Evolutionary conservation across 1,140 invertebrate species (phyloP).

Genomic region (Vanessa tameamea): DNA sequence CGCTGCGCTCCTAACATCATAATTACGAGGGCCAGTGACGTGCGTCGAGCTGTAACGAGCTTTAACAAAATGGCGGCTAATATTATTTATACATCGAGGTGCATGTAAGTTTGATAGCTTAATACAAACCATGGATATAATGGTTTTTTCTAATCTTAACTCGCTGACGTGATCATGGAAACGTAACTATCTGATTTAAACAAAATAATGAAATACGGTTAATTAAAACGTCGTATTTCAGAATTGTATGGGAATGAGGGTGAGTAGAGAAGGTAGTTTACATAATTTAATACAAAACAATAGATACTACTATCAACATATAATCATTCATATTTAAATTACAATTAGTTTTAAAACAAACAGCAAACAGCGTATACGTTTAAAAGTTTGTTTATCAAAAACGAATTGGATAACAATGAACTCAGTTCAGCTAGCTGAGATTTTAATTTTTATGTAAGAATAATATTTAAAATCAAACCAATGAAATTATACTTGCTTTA

Average conservation of each 20-base stretch:
- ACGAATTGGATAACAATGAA: too few species aligned
- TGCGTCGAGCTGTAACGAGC: conserved; percentile 77
- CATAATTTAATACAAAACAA: conserved; percentile 13
- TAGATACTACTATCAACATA: conserved; percentile 11
- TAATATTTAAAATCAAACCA: too few species aligned
- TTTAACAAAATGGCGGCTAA: conserved; percentile 77
- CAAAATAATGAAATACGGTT: conserved; percentile 29
- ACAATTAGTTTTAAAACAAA: too few species aligned
- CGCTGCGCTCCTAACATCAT: conserved; percentile 62
- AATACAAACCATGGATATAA: conserved; percentile 24
- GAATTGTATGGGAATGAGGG: conserved; percentile 7
- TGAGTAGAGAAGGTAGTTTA: conserved; percentile 22
- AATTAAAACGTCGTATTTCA: conserved; percentile 28
- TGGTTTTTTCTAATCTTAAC: conserved; percentile 4
- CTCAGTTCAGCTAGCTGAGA: too few species aligned
- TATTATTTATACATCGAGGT: conserved; percentile 60
- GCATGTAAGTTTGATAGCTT: conserved; percentile 36
- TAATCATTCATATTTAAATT: not conserved
- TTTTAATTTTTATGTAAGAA: too few species aligned
- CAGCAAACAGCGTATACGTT: too few species aligned
- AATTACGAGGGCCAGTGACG: conserved; percentile 77
- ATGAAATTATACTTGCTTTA: too few species aligned
- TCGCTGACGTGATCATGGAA: conserved; percentile 31
- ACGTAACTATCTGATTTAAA: conserved; percentile 37
- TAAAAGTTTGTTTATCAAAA: too few species aligned